These are phyloP conservation scores for Thumatha senex DNA, from an alignment of 2,888 invertebrate species.

Conservation along the genomic window DNA sequence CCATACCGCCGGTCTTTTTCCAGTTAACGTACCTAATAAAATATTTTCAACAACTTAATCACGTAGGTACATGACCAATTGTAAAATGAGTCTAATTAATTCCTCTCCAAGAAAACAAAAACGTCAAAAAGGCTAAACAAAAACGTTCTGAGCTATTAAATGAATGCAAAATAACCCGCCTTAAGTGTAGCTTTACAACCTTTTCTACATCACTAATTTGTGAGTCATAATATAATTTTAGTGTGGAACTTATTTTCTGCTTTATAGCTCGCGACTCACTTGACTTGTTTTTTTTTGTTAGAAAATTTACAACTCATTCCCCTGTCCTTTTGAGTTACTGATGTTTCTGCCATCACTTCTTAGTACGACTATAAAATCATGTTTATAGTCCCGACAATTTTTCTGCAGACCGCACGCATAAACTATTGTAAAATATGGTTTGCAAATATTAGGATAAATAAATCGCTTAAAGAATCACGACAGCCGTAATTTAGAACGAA, in stretches of 20 bases:
- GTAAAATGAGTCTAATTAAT: too few species aligned
- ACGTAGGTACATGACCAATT: too few species aligned
- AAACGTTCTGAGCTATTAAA: conserved; percentile 43
- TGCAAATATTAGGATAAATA: conserved; percentile 23
- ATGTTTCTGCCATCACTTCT: conserved; percentile 48
- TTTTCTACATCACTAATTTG: conserved; percentile 51
- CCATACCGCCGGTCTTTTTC: too few species aligned
- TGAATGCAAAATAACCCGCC: conserved; percentile 44
- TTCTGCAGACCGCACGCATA: conserved; percentile 41
- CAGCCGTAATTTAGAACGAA: conserved; percentile 41
- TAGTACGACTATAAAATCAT: conserved; percentile 49
- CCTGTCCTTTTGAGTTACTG: conserved; percentile 51
- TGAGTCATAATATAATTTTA: conserved; percentile 41
- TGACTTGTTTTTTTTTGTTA: conserved; percentile 43
- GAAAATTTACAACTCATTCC: conserved; percentile 56
- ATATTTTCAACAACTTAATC: too few species aligned
- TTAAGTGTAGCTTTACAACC: conserved; percentile 34
- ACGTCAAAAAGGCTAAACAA: conserved; percentile 11
- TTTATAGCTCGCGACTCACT: conserved; percentile 36
- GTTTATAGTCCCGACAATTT: conserved; percentile 49
- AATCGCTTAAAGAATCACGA: conserved; percentile 7
- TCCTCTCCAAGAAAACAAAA: too few species aligned
- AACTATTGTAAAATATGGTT: conserved; percentile 49
- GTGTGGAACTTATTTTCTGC: conserved; percentile 39
- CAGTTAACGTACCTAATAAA: too few species aligned